Conservation (phyloP, 2,888 invertebrate species). For the Cataglyphis rosenhaueri region DNA sequence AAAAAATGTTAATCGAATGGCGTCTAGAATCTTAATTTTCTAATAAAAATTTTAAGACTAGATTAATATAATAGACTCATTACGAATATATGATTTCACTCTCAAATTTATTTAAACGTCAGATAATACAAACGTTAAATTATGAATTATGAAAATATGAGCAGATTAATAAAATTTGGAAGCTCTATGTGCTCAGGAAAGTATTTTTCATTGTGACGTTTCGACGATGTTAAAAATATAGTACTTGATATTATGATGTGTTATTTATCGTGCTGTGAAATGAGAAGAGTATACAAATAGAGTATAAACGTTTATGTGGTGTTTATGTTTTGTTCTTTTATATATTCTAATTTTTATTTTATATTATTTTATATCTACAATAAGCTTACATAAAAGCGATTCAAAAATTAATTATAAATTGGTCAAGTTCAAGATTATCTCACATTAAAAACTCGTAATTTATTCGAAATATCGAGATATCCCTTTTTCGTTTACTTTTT, state of each 20-base stretch:
- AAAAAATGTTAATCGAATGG: neutral
- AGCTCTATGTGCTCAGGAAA: neutral
- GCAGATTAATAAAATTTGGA: neutral
- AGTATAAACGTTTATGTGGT: too few species aligned
- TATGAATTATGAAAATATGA: neutral
- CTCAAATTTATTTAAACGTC: neutral
- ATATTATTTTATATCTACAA: neutral
- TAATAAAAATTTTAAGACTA: neutral
- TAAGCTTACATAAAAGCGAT: neutral
- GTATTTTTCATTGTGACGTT: neutral
- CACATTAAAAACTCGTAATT: neutral
- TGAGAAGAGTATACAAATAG: too few species aligned
- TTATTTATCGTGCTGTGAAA: too few species aligned
- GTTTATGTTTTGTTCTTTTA: too few species aligned
- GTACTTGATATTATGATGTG: neutral
- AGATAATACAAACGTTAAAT: constrained; percentile 15
- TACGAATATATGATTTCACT: neutral
- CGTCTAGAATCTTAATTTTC: neutral
- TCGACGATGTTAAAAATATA: neutral
- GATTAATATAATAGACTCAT: neutral
- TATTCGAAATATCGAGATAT: neutral
- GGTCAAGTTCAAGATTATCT: neutral
- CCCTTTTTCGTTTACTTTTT: neutral
- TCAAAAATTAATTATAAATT: neutral
- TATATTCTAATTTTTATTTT: too few species aligned